A percentile compares a stretch with the other conserved stretches of the same genome.
Evolutionary conservation across 2,888 invertebrate genomes (phyloP).

Genomic region (Hypomecis atomaria): DNA sequence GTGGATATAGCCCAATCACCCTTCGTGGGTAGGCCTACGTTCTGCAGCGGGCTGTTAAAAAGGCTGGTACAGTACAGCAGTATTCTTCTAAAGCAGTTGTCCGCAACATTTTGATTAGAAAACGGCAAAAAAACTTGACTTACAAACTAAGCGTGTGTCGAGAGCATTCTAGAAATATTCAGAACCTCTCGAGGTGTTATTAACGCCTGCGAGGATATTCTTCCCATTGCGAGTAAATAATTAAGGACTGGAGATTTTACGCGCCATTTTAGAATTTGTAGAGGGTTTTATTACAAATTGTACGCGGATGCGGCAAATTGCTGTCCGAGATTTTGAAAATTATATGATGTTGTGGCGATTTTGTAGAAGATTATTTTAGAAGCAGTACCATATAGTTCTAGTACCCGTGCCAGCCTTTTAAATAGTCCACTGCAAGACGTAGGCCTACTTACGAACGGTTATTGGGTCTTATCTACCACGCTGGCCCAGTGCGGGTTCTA

Average conservation of each 20-base stretch:
- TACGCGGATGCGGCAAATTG: neutral
- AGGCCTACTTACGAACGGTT: too few relatives aligned
- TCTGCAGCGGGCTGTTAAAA: too few relatives aligned
- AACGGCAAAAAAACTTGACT: conserved; percentile 10
- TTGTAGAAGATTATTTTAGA: neutral
- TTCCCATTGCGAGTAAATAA: conserved; percentile 20
- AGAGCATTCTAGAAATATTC: conserved; percentile 29
- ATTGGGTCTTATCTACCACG: too few relatives aligned
- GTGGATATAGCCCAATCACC: too few relatives aligned
- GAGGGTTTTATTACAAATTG: conserved; percentile 2
- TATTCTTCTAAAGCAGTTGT: neutral
- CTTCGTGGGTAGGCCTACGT: too few relatives aligned
- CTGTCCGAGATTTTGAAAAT: neutral
- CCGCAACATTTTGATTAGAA: conserved; percentile 1
- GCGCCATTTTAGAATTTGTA: conserved; percentile 7
- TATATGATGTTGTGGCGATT: neutral
- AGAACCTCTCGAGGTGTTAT: conserved; percentile 25
- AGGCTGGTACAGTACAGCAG: too few relatives aligned
- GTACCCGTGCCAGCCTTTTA: too few relatives aligned
- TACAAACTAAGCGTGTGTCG: conserved; percentile 14
- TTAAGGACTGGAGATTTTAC: conserved; percentile 10
- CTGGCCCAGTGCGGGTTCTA: too few relatives aligned
- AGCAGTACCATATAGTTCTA: too few relatives aligned
- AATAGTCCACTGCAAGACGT: too few relatives aligned
- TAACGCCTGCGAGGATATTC: conserved; percentile 23